Evolutionary conservation across 2,888 invertebrate genomes (phyloP), one percentile per base, ranked within the genome.

Genomic region (Drosophila phalerata): DNA sequence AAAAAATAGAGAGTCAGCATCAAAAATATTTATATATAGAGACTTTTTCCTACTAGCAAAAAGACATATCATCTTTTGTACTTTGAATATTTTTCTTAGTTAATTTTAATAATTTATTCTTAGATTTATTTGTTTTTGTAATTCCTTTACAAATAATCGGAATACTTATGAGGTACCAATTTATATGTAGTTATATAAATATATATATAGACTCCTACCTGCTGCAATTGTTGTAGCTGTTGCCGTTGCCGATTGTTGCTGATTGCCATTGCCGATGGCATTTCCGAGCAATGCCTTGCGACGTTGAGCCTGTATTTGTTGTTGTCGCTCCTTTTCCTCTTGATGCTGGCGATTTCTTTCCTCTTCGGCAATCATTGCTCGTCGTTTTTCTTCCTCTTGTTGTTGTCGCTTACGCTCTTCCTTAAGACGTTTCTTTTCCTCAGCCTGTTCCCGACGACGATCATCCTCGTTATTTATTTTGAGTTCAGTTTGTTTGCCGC

Each of bases 301-400:
- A 3, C 92, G 91, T 61, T 92, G 92, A 1, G 90, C 90, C 68
- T 92, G 91, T 30, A 92, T 92, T 69, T 92, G 92, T 40, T 91
- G 91, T n/a, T 91, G 91, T 0, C 92, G 88, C 42, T 92, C 91
- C 40, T 90, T 91, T 67, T 93, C 93, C 40, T 92, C 92, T 0
- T 83, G 77, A 8, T 84, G 77, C 72, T 91, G 92, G 0, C 91
- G 90, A n/a, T 87, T 85, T 57, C 88, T 90, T 47, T 93, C 92
- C 34, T 92, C 92, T 43, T 92, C 92, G 1, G 71, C 81, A 11
- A 75, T 58, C 40, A 85, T 64, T 0, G 78, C 69, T 3, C 91
- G 89, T 5, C 89, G 89, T 38, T 91, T 92, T 17, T 92, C 91
- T 2, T 92, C 93, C 42, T 92, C 92, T 5, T 81, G 63, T 53